Base-by-base conservation (phyloP, 2,888 invertebrate genomes). In the Noctua fimbriata region DNA sequence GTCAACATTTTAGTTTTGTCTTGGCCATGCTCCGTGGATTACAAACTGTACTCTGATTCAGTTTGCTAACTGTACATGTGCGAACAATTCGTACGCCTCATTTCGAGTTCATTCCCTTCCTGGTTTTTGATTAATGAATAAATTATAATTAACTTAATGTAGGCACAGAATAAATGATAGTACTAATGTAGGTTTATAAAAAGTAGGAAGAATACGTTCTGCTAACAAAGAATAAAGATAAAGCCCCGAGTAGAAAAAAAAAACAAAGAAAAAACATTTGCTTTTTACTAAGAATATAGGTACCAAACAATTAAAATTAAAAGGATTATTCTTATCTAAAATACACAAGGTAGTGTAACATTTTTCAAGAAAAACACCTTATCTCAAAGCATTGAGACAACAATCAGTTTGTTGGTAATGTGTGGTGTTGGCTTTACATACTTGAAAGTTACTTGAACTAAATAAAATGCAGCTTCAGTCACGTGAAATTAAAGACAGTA, bases 1-100 rank as follows among this genome's bases (percentile, higher is more conserved):
- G 18, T 63, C 41, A 83, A 77, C 73, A 69, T 82, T 83, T 82
- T 86, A 76, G 82, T 87, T 86, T 87, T 81, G 81, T 84, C 81
- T 87, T 87, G 73, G 76, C 73, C 71, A 89, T 87, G 89, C 80
- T 88, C 71, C 79, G 88, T 76, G 79, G 67, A 76, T 75, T 73
- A 85, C 76, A 60, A 88, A 89, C 89, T 85, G 89, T 88, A 86
- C 81, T 83, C 76, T 55, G 82, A 72, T 83, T 89, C 84, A 73
- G 84, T 84, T 83, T 78, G 77, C 69, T 89, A 89, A 89, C 89
- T 85, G 89, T 88, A 81, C 65, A 63, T 74, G 67, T 87, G 86
- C 87, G 55, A 86, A 87, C 74, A 83, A 82, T 84, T 81, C 63
- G 71, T 69, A 67, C 65, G 24, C 70, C 58, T 80, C 65, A 66